These are phyloP conservation scores for Chalcis sispes DNA, from an alignment of 2,888 invertebrate genomes.

Conservation along the genomic window DNA sequence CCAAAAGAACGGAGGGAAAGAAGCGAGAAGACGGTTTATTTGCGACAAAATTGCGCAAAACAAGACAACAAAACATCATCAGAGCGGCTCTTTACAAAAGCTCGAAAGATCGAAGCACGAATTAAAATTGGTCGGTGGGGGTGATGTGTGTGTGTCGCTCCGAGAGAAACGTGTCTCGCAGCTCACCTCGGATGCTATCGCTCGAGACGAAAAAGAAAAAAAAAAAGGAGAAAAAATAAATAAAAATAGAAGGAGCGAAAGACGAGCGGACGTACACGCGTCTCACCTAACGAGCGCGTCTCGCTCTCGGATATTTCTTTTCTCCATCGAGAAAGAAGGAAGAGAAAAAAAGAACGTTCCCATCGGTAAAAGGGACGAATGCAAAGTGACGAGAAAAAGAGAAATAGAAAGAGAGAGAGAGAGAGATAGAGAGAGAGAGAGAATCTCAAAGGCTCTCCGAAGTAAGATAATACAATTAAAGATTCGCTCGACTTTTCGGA, in stretches of 20 bases:
- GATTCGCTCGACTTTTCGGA: slow-evolving; percentile 11
- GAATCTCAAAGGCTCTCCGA: neutral
- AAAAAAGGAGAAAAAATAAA: neutral
- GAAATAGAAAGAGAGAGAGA: too few relatives aligned
- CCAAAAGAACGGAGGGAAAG: neutral
- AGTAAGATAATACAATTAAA: slow-evolving; percentile 54
- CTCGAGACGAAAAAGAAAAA: slow-evolving; percentile 7
- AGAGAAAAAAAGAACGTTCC: too few relatives aligned
- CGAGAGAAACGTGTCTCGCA: neutral
- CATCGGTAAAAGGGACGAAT: slow-evolving; percentile 4
- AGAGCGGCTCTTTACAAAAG: slow-evolving; percentile 17
- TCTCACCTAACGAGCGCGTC: neutral
- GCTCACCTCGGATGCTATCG: neutral
- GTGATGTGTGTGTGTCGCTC: neutral
- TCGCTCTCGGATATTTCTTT: neutral
- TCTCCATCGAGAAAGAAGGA: neutral
- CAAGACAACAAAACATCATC: neutral
- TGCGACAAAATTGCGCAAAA: slow-evolving; percentile 32
- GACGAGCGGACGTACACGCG: neutral
- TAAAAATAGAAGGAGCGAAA: slow-evolving; percentile 5
- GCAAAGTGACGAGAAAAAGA: slow-evolving; percentile 35
- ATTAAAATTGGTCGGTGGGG: neutral
- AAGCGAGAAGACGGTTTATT: slow-evolving; percentile 18
- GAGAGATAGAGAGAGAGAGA: too few relatives aligned
- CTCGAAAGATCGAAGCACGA: too few relatives aligned